phyloP scores from a whole-genome alignment of 2,888 invertebrate genomes.

The Pogonocherus hispidulus region DNA sequence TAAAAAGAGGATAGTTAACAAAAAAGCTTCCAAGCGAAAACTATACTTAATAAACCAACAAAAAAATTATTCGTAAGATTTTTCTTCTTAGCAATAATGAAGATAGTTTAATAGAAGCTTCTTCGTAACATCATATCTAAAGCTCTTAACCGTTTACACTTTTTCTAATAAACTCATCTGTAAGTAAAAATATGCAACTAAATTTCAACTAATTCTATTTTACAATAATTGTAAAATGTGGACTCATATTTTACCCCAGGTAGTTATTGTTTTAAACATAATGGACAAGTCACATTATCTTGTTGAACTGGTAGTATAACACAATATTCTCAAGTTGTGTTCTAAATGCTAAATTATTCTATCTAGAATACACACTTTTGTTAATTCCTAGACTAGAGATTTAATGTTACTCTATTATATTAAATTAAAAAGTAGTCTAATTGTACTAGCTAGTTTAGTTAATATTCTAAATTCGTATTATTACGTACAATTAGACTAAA shows the following conservation, averaged over 20 bases:
- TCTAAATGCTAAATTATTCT: conserved; percentile 33
- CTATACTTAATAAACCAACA: not conserved
- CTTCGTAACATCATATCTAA: conserved; percentile 9
- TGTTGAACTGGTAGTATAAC: conserved; percentile 29
- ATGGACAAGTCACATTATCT: conserved; percentile 39
- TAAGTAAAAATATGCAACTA: conserved; percentile 41
- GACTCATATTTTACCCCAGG: conserved; percentile 37
- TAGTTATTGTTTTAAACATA: too few species aligned
- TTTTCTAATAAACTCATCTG: conserved; percentile 26
- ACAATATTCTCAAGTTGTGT: conserved; percentile 20
- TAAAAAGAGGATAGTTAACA: conserved; percentile 14
- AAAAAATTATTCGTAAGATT: too few species aligned
- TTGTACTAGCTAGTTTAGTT: conserved; percentile 1
- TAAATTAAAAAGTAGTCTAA: conserved; percentile 28
- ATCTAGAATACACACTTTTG: conserved; percentile 43
- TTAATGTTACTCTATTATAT: conserved; percentile 21
- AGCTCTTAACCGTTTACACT: conserved; percentile 18
- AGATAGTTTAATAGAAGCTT: conserved; percentile 3
- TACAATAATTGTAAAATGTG: conserved; percentile 40
- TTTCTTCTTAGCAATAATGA: not conserved
- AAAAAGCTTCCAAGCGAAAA: conserved; percentile 10
- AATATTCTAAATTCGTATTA: not conserved
- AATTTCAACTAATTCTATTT: conserved; percentile 42
- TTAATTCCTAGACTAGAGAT: conserved; percentile 43
- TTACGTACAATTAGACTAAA: conserved; percentile 21